Conservation (phyloP, 2,113 vertebrate genomes). For the Anser brachyrhynchus region DNA sequence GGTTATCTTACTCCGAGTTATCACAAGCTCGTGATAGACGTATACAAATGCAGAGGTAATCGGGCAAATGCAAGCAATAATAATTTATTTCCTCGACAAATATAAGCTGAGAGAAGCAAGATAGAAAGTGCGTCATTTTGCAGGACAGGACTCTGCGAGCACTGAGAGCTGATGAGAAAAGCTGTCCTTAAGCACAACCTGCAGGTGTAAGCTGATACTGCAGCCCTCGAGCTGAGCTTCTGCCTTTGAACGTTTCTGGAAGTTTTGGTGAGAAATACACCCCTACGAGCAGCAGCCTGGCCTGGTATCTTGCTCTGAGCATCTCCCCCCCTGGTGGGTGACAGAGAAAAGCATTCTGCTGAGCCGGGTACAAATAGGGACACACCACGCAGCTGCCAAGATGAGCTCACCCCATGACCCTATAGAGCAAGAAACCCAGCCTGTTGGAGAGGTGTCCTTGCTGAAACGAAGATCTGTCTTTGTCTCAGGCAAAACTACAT, state of each 20-base stretch:
- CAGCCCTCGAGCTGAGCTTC: background rate
- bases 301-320: background rate
- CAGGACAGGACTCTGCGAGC: accelerated
- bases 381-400: background rate
- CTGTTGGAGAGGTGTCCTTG: background rate
- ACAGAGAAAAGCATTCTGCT: background rate
- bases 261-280: background rate
- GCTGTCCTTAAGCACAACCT: slow-evolving; percentile 49
- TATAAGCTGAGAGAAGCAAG: background rate
- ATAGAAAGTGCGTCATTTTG: background rate
- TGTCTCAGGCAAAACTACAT: background rate
- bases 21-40: background rate
- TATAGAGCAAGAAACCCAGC: background rate
- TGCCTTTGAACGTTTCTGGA: background rate
- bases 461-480: background rate
- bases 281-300: background rate
- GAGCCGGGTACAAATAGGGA: background rate
- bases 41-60: background rate
- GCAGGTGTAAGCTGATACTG: background rate
- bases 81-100: background rate
- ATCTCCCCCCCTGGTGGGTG: background rate
- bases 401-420: background rate
- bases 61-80: background rate
- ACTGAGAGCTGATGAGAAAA: background rate
- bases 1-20: background rate